Evolutionary conservation across 2,113 vertebrate species (phyloP).

Genomic region (Hippocampus comes): DNA sequence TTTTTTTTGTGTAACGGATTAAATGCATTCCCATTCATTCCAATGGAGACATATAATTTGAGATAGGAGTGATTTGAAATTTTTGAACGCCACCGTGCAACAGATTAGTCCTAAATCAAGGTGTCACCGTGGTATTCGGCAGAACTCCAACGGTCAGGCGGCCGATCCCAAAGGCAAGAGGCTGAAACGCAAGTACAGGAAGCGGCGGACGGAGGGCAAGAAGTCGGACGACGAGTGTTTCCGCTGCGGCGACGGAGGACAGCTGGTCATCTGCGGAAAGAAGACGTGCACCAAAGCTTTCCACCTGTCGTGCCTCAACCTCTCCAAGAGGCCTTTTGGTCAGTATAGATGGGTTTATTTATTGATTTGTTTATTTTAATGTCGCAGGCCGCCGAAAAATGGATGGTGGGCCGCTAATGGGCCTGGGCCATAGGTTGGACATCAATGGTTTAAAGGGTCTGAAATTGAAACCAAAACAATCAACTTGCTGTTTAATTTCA

Average conservation of each 20-base stretch:
- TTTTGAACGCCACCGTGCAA: no score
- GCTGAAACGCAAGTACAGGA: conserved; percentile 84
- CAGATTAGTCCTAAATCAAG: not conserved
- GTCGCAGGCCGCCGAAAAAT: no score
- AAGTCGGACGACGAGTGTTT: conserved; percentile 94
- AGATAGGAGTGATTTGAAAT: no score
- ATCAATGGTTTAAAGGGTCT: no score
- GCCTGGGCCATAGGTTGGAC: no score
- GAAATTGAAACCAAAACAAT: no score
- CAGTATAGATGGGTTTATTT: conserved; percentile 36
- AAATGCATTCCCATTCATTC: no score
- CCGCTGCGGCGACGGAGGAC: conserved; percentile 91
- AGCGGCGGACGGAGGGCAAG: conserved; percentile 72
- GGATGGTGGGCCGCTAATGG: no score
- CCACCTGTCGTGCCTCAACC: conserved; percentile 90
- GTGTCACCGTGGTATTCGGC: not conserved
- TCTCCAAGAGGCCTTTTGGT: conserved; percentile 95
- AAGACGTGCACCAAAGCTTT: conserved; percentile 95
- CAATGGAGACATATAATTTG: no score
- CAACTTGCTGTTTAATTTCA: no score
- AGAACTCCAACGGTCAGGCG: conserved; percentile 73
- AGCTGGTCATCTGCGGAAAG: conserved; percentile 90
- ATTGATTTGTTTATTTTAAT: not conserved
- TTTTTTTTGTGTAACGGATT: no score
- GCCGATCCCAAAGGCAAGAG: conserved; percentile 88